phyloP scores from a whole-genome alignment of 2,797 vertebrate species.

The Selene dorsalis region DNA sequence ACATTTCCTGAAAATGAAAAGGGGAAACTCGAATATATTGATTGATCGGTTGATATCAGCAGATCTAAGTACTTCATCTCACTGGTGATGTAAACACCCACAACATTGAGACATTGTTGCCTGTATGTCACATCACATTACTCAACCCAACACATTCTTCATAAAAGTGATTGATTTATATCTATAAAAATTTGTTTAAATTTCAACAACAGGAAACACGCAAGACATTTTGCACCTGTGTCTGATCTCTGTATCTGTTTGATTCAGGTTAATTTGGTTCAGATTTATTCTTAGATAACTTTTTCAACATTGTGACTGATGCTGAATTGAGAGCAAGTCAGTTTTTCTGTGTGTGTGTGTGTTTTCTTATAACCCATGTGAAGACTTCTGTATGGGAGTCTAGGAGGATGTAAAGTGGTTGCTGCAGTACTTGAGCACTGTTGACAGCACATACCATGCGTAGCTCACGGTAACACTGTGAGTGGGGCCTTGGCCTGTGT shows the following conservation, averaged over 20 bases:
- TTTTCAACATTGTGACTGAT: neutral
- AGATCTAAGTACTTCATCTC: neutral
- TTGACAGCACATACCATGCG: constrained; percentile 34
- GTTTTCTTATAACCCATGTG: too few relatives aligned
- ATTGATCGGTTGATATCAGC: too few relatives aligned
- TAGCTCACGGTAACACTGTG: constrained; percentile 6
- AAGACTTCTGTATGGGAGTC: neutral
- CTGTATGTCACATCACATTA: too few relatives aligned
- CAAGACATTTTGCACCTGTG: neutral
- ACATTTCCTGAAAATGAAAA: too few relatives aligned
- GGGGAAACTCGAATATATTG: too few relatives aligned
- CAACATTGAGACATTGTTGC: too few relatives aligned
- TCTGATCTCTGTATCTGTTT: neutral
- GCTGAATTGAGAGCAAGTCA: neutral
- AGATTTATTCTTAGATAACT: neutral
- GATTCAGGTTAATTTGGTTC: neutral
- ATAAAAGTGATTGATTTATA: neutral
- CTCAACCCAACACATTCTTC: neutral
- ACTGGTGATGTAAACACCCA: neutral
- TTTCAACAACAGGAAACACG: neutral
- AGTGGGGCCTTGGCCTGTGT: constrained; percentile 36
- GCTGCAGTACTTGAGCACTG: constrained; percentile 36
- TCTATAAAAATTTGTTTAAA: too few relatives aligned
- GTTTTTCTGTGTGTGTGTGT: too few relatives aligned
- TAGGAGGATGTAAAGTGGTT: constrained; percentile 22